Evolutionary conservation across 2,888 invertebrate species (phyloP), one percentile per base, ranked within the genome.

Genomic region (Ferdinandea cuprea): DNA sequence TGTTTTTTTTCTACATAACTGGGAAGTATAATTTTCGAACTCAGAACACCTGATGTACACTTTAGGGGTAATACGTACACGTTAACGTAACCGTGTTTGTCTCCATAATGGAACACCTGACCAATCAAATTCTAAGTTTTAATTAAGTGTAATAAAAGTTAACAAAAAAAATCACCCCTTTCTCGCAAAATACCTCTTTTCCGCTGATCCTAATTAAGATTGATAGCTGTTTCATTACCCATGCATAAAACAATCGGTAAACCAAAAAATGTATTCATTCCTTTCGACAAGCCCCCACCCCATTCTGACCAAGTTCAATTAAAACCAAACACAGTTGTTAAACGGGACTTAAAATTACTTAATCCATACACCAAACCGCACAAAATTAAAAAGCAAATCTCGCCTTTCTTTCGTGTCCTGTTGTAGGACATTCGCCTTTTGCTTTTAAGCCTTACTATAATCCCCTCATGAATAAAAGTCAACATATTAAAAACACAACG

Each of bases 381-480:
- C 83, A 72, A 83, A 78, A 76, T 78, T 83, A 68, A 83, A 77
- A 78, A 50, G 54, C 61, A 61, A 72, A 73, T 68, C 78, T 42
- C 72, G 28, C 8, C 8, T 32, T 52, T 40, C 46, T n/a, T 40
- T 40, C 19, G 35, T 3, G 5, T 25, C 25, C 25, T 25, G 5
- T 25, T 25, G 25, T 13, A 35, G 30, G 30, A 50, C 35, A 69
- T 28, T 48, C 37, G 17, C 25, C 37, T 17, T 56, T 61, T 15
- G 9, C 28, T 58, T 42, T 56, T 19, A 32, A 58, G 72, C 50
- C 68, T 28, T n/a, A 19, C 61, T 78, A n/a, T n/a, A 78, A 83
- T 83, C 83, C 78, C 78, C 72, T 83, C 83, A 83, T 83, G 83
- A 83, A 83, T 78, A 83, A 78, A 83, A 68, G 35, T 56, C 61